Conservation (phyloP, 2,888 invertebrate species). For the Ditula angustiorana region DNA sequence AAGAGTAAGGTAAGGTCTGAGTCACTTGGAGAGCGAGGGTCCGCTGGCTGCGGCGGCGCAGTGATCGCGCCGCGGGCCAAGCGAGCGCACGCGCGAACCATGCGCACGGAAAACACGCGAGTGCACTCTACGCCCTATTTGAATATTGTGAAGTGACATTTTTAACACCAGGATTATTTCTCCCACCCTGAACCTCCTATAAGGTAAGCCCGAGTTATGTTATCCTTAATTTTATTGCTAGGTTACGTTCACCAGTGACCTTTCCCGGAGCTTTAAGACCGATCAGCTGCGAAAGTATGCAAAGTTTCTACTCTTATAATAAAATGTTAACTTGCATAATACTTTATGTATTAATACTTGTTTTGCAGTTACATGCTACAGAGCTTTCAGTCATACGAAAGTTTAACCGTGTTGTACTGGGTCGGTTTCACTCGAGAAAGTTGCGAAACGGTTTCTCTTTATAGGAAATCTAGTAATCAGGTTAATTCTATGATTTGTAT, state of each 20-base stretch:
- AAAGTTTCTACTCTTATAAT: conserved; percentile 37
- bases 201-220: conserved; percentile 53
- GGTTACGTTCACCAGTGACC: conserved; percentile 46
- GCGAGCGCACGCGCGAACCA: conserved; percentile 67
- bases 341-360: conserved; percentile 9
- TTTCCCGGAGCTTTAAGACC: conserved; percentile 53
- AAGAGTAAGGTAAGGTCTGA: conserved; percentile 26
- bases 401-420: conserved; percentile 14
- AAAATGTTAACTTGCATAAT: conserved; percentile 33
- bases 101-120: conserved; percentile 72
- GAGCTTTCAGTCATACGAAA: conserved; percentile 19
- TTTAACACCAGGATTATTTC: conserved; percentile 62
- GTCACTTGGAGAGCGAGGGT: conserved; percentile 38
- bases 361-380: conserved; percentile 4
- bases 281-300: conserved; percentile 77
- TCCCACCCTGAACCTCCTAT: conserved; percentile 41
- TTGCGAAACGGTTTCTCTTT: conserved; percentile 38
- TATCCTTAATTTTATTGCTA: background rate
- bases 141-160: conserved; percentile 74
- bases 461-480: conserved; percentile 28
- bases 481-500: conserved; percentile 47
- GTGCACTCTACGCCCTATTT: conserved; percentile 64
- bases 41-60: conserved; percentile 48
- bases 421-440: conserved; percentile 39
- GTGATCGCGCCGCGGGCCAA: conserved; percentile 73